Base-by-base conservation (phyloP, 2,113 vertebrate genomes). In the Macroglossus sobrinus region DNA sequence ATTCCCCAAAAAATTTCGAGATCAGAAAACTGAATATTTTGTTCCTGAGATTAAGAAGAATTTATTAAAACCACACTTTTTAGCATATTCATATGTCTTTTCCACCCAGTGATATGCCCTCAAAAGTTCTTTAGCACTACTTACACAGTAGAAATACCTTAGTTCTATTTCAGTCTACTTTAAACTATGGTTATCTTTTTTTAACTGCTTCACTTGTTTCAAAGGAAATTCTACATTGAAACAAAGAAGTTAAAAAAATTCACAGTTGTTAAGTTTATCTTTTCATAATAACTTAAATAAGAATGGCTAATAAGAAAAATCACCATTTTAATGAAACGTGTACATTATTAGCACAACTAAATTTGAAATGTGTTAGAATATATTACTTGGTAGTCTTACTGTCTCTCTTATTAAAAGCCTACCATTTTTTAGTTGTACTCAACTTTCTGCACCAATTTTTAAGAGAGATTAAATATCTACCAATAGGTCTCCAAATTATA, bases 31-130 rank as follows among this genome's bases (percentile, higher is more conserved):
- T 0, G 7, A 53, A 43, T 53, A 22, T 79, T 81, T 57, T 90
- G 57, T 69, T 95, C 66, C 86, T 87, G 38, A 28, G 9, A 75
- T 93, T 88, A 68, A 96, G 43, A 88, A 87, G 76, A 40, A 91
- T 57, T 33, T 69, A 71, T 21, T 59, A 89, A 75, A 5, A 72
- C 15, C 71, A 63, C 1, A 68, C 30, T 59, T 90, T 45, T 38
- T 53, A 66, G 66, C 35, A 86, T 3, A 2, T 28, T 75, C 30
- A 59, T 84, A 63, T 1, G 8, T 78, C n/a, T 92, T 68, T 96
- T 64, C 45, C 7, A 24, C 40, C 45, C 33, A 47, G 8, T 11
- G 16, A 35, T 15, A 18, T 11, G 6, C 4, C 35, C 66, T 96
- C 8, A n/a, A 14, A 89, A 75, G 40, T 61, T 68, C 40, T 79